A percentile compares a stretch with the other conserved stretches of the same genome.
Evolutionary conservation across 92 coral and sea anemone species (phyloP).

Genomic region (Umimayanthus kanabou): DNA sequence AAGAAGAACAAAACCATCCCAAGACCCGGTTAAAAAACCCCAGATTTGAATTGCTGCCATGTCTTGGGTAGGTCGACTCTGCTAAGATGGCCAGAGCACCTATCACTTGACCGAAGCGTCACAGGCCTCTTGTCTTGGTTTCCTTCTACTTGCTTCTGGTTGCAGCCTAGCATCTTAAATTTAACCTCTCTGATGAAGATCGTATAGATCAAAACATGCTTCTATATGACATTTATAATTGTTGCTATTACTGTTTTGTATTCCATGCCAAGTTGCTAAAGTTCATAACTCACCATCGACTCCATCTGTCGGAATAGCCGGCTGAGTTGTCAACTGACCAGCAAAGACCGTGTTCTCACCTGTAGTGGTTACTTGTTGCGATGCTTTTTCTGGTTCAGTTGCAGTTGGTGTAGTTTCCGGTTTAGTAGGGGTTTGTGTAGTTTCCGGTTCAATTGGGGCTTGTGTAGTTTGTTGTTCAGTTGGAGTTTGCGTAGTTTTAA

Average conservation of each 20-base stretch:
- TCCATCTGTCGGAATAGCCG: constrained; percentile 28
- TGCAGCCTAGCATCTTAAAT: no score
- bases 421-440: background rate
- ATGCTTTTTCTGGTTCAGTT: background rate
- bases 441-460: background rate
- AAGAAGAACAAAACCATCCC: no score
- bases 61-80: no score
- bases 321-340: constrained; percentile 34
- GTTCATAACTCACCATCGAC: constrained; percentile 27
- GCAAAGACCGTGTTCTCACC: constrained; percentile 19
- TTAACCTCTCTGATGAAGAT: background rate
- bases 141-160: no score
- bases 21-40: no score
- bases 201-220: background rate
- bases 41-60: no score
- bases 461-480: background rate
- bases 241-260: no score
- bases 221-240: no score
- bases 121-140: no score
- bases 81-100: no score
- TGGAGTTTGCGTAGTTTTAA: background rate
- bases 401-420: background rate
- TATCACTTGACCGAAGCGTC: no score
- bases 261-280: background rate
- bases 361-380: background rate